Base-by-base conservation (phyloP, 2,888 invertebrate species). In the Cephus runcator region DNA sequence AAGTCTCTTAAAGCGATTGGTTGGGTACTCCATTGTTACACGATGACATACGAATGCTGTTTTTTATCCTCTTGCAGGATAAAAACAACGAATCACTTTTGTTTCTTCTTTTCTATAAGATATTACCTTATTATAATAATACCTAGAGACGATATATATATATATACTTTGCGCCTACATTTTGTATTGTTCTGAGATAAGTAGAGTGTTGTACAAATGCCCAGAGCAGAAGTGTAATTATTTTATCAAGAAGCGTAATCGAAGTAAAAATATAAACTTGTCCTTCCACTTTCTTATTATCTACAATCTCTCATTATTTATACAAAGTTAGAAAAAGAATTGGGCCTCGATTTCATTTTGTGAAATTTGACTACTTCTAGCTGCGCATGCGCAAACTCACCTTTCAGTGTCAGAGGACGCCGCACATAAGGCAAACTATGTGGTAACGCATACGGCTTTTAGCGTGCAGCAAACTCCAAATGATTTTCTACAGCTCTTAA, bases 161-260 rank as follows among this genome's bases (percentile, higher is more conserved):
- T 71, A 34, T 34, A 71, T 71, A 71, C 71, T 71, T 71, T 71
- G 34, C 31, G 71, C 71, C 33, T 74, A 74, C 34, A 74, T 74
- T 74, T 74, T 74, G 23, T 74, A 74, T 74, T 36, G 74, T 74
- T 36, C 30, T 11, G 36, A 74, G 15, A 74, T 71, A 73, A 69
- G 69, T 71, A 80, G 81, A 79, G 77, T 73, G 73, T 81, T 82
- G 83, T 82, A 84, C 81, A 85, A 79, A 80, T 80, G 79, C 76
- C 80, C 76, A 82, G 33, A 77, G 79, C 76, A 81, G 83, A 83
- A 81, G 76, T 87, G 84, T 86, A 86, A 87, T 79, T 85, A 87
- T 85, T 87, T 86, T 85, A 85, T 80, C 81, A 84, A 73, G 33
- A 71, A 71, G 23, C 71, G 15, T 71, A 71, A 33, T 71, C 56